A percentile compares a stretch with the other conserved stretches of the same genome.
Evolutionary conservation across 37 sponge, comb jelly and placozoan genomes (phyloP).

Genomic region (Agelas oroides): DNA sequence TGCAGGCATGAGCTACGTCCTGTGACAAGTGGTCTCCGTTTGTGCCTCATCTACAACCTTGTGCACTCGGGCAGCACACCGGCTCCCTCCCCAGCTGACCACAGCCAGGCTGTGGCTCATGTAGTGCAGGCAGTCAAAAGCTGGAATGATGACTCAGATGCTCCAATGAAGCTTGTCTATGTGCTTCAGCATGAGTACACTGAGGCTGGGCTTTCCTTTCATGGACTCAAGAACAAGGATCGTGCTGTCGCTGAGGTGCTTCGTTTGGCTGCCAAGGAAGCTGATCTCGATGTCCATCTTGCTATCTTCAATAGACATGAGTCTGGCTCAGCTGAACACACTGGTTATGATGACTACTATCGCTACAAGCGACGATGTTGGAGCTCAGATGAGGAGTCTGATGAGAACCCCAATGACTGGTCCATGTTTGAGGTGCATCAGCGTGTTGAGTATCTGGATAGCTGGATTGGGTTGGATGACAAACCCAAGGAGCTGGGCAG

Average conservation of each 20-base stretch:
- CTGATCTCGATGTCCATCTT: slow-evolving; percentile 20
- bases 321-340: slow-evolving; percentile 17
- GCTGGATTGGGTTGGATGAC: background rate
- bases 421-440: too few species aligned
- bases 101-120: background rate
- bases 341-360: background rate
- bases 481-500: background rate
- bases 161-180: background rate
- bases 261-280: background rate
- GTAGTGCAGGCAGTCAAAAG: background rate
- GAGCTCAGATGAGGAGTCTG: background rate
- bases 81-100: slow-evolving; percentile 19
- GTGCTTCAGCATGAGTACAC: slow-evolving; percentile 30
- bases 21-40: slow-evolving; percentile 22
- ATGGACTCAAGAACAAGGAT: slow-evolving; percentile 26
- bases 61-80: background rate
- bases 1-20: slow-evolving; percentile 19
- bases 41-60: slow-evolving; percentile 44
- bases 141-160: slow-evolving; percentile 8
- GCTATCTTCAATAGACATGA: background rate
- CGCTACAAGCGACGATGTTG: background rate
- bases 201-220: slow-evolving; percentile 29
- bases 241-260: slow-evolving; percentile 27
- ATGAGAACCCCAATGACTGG: background rate
- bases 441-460: too few species aligned